Base-by-base conservation (phyloP, 2,113 vertebrate genomes). In the Oryzias curvinotus region DNA sequence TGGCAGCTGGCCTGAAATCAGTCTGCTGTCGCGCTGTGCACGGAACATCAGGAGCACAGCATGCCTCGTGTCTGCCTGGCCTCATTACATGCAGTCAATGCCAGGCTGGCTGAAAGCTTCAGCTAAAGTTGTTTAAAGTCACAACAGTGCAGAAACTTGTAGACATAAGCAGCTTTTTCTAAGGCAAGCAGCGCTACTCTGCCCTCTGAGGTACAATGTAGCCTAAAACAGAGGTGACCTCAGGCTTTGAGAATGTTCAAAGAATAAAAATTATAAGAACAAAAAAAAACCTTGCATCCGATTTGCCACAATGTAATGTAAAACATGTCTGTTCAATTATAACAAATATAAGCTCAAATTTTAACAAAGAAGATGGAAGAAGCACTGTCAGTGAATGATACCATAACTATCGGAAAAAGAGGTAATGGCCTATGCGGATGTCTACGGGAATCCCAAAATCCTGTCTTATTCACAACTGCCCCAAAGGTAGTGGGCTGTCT, bases 1-100 rank as follows among this genome's bases (percentile, higher is more conserved):
- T 73, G 63, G 71, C 86, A 80, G 73, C 82, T 78, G 82, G 21
- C 67, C 76, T 71, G 55, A 52, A 78, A 77, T 78, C 83, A 67
- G 81, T 70, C 63, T 56, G 62, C 73, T 60, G 62, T 66, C 75
- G 62, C 58, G 14, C 46, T 1, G 45, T 16, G 56, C 43, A 4
- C 44, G 48, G 44, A 71, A 46, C 82, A 83, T 71, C 73, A 63
- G 41, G 64, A 65, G 78, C 86, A 68, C 84, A 88, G 82, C 73
- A 81, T 83, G 75, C 60, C 73, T 74, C 14, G 59, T 56, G 64
- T 65, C 75, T 76, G 57, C 65, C 57, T 57, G 23, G 57, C 67
- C 73, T 87, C 80, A 83, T 85, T 86, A 86, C 62, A 58, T 73
- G 70, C 45, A 66, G 67, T 51, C 81, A 73, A 62, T 19, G 36